These are phyloP conservation scores for Orbicella faveolata DNA, from an alignment of 64 coral and sea anemone species.

Conservation along the genomic window DNA sequence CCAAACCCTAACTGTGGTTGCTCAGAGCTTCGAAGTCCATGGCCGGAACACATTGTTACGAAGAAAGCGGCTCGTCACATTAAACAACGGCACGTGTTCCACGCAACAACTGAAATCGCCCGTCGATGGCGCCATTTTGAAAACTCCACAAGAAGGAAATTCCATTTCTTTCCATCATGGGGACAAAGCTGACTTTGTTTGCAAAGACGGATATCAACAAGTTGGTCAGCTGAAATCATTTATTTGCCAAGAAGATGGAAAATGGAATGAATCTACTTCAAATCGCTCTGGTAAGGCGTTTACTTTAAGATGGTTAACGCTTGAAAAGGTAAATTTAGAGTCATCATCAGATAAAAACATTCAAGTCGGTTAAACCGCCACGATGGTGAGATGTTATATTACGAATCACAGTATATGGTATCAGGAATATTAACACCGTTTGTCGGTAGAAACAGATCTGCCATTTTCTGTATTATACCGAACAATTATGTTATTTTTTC, in stretches of 20 bases:
- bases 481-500: too few relatives aligned
- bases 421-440: too few relatives aligned
- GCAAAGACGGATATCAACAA: conserved; percentile 1
- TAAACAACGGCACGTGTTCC: not conserved
- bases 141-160: not conserved
- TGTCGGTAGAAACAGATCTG: too few relatives aligned
- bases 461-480: too few relatives aligned
- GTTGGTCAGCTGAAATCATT: not conserved
- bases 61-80: not conserved
- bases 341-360: too few relatives aligned
- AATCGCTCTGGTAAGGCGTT: not conserved
- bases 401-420: too few relatives aligned
- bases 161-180: not conserved
- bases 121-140: conserved; percentile 15
- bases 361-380: too few relatives aligned
- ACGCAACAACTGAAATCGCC: not conserved
- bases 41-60: not conserved
- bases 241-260: not conserved
- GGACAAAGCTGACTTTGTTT: not conserved
- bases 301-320: not conserved
- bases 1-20: not conserved
- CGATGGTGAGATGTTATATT: too few relatives aligned
- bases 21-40: not conserved
- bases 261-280: not conserved
- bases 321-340: not conserved